A percentile compares a stretch with the other conserved stretches of the same genome.
Evolutionary conservation across 2,888 invertebrate species (phyloP).

Genomic region (Agrochola lota): DNA sequence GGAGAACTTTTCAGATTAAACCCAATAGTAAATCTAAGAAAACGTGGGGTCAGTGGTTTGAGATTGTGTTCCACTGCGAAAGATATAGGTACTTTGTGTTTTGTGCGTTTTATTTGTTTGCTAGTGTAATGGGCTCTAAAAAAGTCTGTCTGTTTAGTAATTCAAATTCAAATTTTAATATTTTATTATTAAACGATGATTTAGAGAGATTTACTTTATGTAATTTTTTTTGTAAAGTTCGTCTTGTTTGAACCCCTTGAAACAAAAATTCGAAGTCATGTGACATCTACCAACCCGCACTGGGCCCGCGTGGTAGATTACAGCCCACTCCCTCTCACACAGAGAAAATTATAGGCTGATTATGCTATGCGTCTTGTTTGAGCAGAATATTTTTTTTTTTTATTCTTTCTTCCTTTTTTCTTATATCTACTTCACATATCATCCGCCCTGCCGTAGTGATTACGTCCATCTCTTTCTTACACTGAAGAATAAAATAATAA

Average conservation of each 20-base stretch:
- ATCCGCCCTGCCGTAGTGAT: too few relatives aligned
- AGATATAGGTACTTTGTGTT: not conserved
- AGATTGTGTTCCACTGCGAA: conserved; percentile 35
- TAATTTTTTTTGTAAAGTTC: not conserved
- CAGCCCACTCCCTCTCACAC: too few relatives aligned
- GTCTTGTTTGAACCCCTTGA: too few relatives aligned
- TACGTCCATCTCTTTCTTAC: not conserved
- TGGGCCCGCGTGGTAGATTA: too few relatives aligned
- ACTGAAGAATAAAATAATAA: not conserved
- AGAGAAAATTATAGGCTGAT: too few relatives aligned
- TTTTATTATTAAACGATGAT: not conserved
- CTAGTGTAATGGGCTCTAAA: not conserved
- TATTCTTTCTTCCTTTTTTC: too few relatives aligned
- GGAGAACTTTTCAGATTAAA: conserved; percentile 67
- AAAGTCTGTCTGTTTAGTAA: too few relatives aligned
- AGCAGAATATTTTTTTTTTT: too few relatives aligned
- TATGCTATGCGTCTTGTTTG: too few relatives aligned
- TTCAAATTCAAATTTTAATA: not conserved
- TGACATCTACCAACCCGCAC: too few relatives aligned
- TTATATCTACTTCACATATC: too few relatives aligned
- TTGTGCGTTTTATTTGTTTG: not conserved
- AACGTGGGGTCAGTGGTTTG: conserved; percentile 43
- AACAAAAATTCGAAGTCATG: too few relatives aligned
- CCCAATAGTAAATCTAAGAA: conserved; percentile 63
- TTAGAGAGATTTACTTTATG: not conserved